Evolutionary conservation across 1,140 invertebrate genomes (phyloP).

Genomic region (Hypsibius dujardini): DNA sequence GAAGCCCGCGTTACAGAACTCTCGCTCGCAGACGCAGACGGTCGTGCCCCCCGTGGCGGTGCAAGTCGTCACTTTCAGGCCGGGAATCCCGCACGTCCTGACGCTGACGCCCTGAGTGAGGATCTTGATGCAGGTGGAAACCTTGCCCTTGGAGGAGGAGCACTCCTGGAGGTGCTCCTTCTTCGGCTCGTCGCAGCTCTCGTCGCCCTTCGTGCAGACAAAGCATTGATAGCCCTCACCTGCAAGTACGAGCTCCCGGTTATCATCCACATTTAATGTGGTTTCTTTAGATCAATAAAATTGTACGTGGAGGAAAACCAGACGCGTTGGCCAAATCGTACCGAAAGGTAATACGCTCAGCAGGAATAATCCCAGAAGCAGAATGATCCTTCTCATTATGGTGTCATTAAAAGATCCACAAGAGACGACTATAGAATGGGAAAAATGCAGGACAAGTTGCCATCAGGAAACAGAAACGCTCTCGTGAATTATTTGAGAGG

Average conservation of each 20-base stretch:
- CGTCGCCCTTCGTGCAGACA: constrained; percentile 7
- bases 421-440: too few species aligned
- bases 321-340: too few species aligned
- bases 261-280: too few species aligned
- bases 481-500: too few species aligned
- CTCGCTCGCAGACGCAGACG: background rate
- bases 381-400: too few species aligned
- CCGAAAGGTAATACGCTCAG: too few species aligned
- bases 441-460: too few species aligned
- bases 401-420: too few species aligned
- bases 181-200: background rate
- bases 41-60: background rate
- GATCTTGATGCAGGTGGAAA: background rate
- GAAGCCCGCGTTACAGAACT: background rate
- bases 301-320: too few species aligned
- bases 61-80: background rate
- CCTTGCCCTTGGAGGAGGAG: background rate
- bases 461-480: too few species aligned
- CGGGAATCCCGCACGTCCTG: constrained; percentile 3
- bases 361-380: too few species aligned
- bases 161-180: constrained; percentile 13
- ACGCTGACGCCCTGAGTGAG: background rate
- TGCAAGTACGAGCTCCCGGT: background rate
- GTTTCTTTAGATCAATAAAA: too few species aligned
- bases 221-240: background rate